These are phyloP conservation scores for Muntiacus muntjak DNA, from an alignment of 2,113 vertebrate genomes.

Conservation along the genomic window DNA sequence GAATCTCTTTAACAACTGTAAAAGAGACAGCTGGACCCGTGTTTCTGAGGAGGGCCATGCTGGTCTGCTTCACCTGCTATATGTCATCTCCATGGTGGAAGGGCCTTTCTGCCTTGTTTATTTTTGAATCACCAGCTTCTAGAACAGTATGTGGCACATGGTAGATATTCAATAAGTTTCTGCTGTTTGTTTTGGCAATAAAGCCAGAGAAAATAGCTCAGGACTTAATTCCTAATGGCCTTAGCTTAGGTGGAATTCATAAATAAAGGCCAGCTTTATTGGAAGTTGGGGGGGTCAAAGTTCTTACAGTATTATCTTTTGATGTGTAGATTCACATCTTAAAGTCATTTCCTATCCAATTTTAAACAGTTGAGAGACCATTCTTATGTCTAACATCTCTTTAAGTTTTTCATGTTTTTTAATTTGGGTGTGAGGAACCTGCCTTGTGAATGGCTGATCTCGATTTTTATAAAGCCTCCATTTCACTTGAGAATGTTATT, in stretches of 20 bases:
- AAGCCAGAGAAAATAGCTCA: background rate
- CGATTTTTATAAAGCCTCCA: background rate
- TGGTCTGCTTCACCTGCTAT: background rate
- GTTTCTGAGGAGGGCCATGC: background rate
- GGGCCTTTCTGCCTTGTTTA: background rate
- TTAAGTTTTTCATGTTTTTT: background rate
- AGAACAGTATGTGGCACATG: background rate
- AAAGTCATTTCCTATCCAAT: background rate
- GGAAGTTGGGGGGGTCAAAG: background rate
- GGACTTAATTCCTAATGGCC: background rate
- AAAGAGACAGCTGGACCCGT: background rate
- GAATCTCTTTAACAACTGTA: background rate
- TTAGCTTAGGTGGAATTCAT: background rate
- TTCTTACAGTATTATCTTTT: background rate
- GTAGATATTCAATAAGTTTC: background rate
- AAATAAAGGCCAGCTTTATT: slow-evolving; percentile 12
- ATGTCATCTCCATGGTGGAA: background rate
- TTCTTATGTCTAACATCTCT: background rate
- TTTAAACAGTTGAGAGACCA: background rate
- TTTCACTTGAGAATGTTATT: background rate
- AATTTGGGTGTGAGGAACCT: background rate
- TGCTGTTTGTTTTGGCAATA: background rate
- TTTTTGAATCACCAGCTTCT: background rate
- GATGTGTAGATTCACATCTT: background rate
- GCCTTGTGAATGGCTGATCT: background rate